Evolutionary conservation across 1,140 invertebrate genomes (phyloP).

Genomic region (Brachionus paranguensis): DNA sequence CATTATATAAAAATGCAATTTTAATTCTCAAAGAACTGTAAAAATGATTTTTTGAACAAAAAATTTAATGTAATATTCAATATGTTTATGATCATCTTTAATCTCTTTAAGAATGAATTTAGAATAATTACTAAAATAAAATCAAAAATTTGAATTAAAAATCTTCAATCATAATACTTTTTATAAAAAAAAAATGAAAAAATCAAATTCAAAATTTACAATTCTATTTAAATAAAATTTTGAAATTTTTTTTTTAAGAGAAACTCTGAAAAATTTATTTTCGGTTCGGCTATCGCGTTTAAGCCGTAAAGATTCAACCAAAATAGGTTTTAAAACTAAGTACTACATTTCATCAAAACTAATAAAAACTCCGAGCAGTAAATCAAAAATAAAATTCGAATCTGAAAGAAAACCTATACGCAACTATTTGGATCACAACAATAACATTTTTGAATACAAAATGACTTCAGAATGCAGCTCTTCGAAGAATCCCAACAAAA

Average conservation of each 20-base stretch:
- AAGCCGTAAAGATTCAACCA: slow-evolving; percentile 9
- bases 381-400: background rate
- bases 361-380: background rate
- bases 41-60: too few relatives aligned
- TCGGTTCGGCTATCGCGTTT: background rate
- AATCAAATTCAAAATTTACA: background rate
- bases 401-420: background rate
- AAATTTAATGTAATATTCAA: too few relatives aligned
- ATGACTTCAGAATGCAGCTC: background rate
- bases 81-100: too few relatives aligned
- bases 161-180: too few relatives aligned
- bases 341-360: background rate
- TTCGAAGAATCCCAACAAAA: background rate
- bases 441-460: background rate
- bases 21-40: too few relatives aligned
- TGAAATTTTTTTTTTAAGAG: background rate
- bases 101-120: too few relatives aligned
- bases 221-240: background rate
- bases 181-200: background rate
- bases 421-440: background rate
- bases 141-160: too few relatives aligned
- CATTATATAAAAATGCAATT: too few relatives aligned
- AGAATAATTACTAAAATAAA: too few relatives aligned
- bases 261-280: background rate
- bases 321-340: slow-evolving; percentile 18